Conservation (phyloP, 2,888 invertebrate species). For the Eupithecia inturbata region DNA sequence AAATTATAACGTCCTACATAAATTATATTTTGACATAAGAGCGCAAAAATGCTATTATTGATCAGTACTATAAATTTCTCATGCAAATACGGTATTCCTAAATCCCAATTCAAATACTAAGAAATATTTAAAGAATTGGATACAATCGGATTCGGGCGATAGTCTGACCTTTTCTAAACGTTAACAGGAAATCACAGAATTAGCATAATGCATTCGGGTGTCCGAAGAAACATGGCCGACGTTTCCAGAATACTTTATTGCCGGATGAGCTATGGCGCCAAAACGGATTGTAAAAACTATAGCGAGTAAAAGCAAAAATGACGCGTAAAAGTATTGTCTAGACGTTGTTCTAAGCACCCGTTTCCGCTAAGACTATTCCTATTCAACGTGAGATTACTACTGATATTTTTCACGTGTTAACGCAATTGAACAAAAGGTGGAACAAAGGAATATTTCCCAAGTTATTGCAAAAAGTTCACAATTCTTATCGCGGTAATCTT, state of each 20-base stretch:
- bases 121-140: slow-evolving; percentile 60
- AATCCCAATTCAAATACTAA: slow-evolving; percentile 56
- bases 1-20: slow-evolving; percentile 70
- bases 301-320: slow-evolving; percentile 40
- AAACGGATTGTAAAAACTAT: slow-evolving; percentile 54
- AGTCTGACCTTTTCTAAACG: slow-evolving; percentile 50
- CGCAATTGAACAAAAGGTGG: slow-evolving; percentile 57
- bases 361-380: slow-evolving; percentile 52
- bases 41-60: slow-evolving; percentile 65
- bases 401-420: slow-evolving; percentile 50
- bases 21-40: slow-evolving; percentile 74
- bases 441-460: slow-evolving; percentile 57
- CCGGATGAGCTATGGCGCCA: slow-evolving; percentile 55
- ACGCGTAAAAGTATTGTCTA: slow-evolving; percentile 52
- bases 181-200: slow-evolving; percentile 74
- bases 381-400: slow-evolving; percentile 46
- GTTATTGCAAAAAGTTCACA: slow-evolving; percentile 58
- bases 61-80: slow-evolving; percentile 68
- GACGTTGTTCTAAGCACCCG: slow-evolving; percentile 51
- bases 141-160: slow-evolving; percentile 68
- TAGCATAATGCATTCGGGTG: slow-evolving; percentile 77
- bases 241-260: slow-evolving; percentile 63
- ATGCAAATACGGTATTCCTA: slow-evolving; percentile 69
- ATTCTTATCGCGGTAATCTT: slow-evolving; percentile 56
- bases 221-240: slow-evolving; percentile 66